Evolutionary conservation across 2,888 invertebrate genomes (phyloP).

Genomic region (Sceliomorpha sp.): DNA sequence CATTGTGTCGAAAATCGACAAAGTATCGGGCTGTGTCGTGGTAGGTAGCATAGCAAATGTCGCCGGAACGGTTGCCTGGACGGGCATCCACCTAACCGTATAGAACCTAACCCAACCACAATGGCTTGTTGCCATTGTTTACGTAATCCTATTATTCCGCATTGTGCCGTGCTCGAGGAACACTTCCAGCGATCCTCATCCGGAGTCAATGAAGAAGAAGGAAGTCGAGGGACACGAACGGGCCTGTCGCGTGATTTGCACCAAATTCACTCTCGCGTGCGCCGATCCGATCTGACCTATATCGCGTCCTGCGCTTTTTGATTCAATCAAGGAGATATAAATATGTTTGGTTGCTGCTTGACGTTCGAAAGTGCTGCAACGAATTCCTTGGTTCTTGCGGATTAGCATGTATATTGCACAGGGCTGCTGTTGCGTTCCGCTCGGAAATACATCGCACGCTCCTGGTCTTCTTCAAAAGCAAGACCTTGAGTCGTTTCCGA

Average conservation of each 20-base stretch:
- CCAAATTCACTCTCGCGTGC: slow-evolving; percentile 52
- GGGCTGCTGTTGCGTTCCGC: too few relatives aligned
- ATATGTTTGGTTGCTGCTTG: too few relatives aligned
- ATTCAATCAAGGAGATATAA: too few relatives aligned
- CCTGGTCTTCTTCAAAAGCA: too few relatives aligned
- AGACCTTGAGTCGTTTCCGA: too few relatives aligned
- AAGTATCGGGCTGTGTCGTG: slow-evolving; percentile 68
- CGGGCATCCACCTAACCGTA: slow-evolving; percentile 40
- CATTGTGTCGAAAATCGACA: slow-evolving; percentile 75
- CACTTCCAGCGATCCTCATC: slow-evolving; percentile 75
- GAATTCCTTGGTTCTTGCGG: too few relatives aligned
- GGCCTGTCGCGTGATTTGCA: slow-evolving; percentile 48
- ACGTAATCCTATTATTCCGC: slow-evolving; percentile 79
- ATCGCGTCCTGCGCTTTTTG: too few relatives aligned
- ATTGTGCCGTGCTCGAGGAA: slow-evolving; percentile 73
- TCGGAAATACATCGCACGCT: too few relatives aligned
- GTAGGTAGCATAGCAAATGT: slow-evolving; percentile 69
- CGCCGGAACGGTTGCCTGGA: slow-evolving; percentile 56
- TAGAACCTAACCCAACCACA: slow-evolving; percentile 65
- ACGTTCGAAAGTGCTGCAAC: too few relatives aligned
- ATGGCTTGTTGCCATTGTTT: slow-evolving; percentile 79
- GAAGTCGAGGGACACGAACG: slow-evolving; percentile 54
- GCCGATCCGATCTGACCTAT: slow-evolving; percentile 40
- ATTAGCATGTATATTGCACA: too few relatives aligned
- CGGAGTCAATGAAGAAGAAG: slow-evolving; percentile 58